These are phyloP conservation scores for Podarcis cretensis DNA, from an alignment of 2,113 vertebrate genomes.

Conservation along the genomic window DNA sequence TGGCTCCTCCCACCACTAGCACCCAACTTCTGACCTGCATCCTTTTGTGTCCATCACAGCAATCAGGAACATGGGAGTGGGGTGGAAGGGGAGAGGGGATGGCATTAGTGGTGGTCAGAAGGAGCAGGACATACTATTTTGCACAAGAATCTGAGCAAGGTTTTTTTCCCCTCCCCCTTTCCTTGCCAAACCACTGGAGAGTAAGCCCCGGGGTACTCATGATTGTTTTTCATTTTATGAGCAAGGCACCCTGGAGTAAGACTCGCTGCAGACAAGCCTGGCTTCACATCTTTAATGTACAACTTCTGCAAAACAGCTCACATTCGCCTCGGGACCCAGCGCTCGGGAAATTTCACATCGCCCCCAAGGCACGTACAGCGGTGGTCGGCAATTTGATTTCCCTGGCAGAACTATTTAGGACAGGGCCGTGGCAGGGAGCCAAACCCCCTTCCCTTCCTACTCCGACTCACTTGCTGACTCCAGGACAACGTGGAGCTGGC, in stretches of 20 bases:
- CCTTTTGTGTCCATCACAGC: background rate
- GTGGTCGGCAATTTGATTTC: background rate
- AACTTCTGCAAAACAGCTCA: background rate
- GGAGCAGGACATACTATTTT: background rate
- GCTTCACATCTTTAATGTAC: background rate
- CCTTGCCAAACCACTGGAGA: slow-evolving; percentile 8
- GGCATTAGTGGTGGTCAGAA: no score
- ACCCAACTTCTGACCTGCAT: background rate
- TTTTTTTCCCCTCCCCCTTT: background rate
- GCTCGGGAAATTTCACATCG: background rate
- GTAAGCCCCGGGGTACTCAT: background rate
- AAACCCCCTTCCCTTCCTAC: background rate
- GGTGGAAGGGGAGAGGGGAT: background rate
- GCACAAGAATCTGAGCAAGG: background rate
- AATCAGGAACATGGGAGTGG: background rate
- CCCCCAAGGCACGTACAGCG: background rate
- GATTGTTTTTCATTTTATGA: background rate
- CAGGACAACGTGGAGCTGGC: background rate
- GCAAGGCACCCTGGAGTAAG: background rate
- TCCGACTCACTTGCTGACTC: background rate
- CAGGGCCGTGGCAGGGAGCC: background rate
- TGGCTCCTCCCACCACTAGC: no score
- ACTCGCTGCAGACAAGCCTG: background rate
- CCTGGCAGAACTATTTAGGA: background rate
- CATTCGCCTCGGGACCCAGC: background rate